Conservation (phyloP, 2,888 invertebrate species). For the Acrobasis suavella region DNA sequence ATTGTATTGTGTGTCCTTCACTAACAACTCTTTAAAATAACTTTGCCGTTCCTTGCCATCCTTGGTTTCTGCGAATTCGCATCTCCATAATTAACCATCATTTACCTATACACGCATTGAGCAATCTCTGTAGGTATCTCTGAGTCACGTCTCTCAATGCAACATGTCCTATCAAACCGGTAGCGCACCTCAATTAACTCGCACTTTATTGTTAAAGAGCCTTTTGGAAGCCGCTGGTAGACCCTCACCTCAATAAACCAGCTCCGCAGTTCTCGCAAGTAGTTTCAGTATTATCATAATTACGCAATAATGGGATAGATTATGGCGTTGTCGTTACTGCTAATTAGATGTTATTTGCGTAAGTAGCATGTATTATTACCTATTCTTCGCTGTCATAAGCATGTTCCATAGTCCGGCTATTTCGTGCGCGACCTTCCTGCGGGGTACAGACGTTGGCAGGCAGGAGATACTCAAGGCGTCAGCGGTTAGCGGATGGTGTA, state of each 20-base stretch:
- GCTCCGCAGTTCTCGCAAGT: conserved; percentile 33
- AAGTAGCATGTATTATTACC: neutral
- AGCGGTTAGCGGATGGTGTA: too few species aligned
- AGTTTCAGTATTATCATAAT: conserved; percentile 2
- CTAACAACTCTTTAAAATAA: too few species aligned
- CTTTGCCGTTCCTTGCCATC: neutral
- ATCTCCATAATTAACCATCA: conserved; percentile 1
- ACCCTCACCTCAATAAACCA: conserved; percentile 69
- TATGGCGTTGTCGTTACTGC: conserved; percentile 9
- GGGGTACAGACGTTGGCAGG: too few species aligned
- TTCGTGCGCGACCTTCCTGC: too few species aligned
- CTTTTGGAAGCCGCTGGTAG: conserved; percentile 50
- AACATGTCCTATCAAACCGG: conserved; percentile 16
- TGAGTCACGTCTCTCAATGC: conserved; percentile 5
- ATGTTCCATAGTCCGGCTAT: too few species aligned
- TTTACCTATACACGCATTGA: neutral
- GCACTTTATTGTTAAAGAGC: conserved; percentile 37
- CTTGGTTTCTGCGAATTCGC: neutral
- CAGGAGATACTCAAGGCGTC: too few species aligned
- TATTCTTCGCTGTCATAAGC: too few species aligned
- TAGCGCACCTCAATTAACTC: conserved; percentile 35
- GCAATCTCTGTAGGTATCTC: neutral
- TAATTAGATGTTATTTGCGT: neutral
- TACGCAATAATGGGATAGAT: conserved; percentile 11
- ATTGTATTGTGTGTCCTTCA: too few species aligned